Conservation (phyloP, 2,113 vertebrate genomes). For the Bagarius yarrelli region DNA sequence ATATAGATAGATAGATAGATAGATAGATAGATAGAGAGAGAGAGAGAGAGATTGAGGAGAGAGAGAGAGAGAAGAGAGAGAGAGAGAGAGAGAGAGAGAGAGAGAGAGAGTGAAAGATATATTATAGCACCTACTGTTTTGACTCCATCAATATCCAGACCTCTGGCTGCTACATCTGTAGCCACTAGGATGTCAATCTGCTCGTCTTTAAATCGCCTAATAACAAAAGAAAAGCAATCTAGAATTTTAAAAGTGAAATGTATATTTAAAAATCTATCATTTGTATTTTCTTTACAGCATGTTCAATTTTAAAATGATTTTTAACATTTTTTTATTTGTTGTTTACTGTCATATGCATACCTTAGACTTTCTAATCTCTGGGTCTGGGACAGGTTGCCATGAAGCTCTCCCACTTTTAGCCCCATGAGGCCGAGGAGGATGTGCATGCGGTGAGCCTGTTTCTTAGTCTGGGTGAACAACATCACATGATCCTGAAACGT, state of each 20-base stretch:
- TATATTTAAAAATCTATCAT: background rate
- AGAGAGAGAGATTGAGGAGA: too few species aligned
- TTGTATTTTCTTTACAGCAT: background rate
- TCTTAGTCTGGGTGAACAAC: slow-evolving; percentile 97
- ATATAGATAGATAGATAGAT: too few species aligned
- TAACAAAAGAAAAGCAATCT: background rate
- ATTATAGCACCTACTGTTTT: slow-evolving; percentile 82
- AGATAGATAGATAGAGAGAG: too few species aligned
- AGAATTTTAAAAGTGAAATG: background rate
- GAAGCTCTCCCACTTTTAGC: slow-evolving; percentile 89
- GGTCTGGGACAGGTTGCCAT: slow-evolving; percentile 91
- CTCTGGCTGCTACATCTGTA: slow-evolving; percentile 94
- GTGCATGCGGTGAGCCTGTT: slow-evolving; percentile 95
- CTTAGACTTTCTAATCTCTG: slow-evolving; percentile 91
- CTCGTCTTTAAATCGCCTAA: slow-evolving; percentile 96
- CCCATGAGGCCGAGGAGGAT: slow-evolving; percentile 93
- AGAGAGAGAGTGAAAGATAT: too few species aligned
- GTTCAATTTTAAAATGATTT: background rate
- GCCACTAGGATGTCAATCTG: slow-evolving; percentile 95
- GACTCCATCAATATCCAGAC: slow-evolving; percentile 93
- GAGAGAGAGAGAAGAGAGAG: too few species aligned
- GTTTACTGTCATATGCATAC: slow-evolving; percentile 59
- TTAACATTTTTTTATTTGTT: too few species aligned
- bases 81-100: background rate
- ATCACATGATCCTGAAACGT: slow-evolving; percentile 95